Evolutionary conservation across 2,888 invertebrate species (phyloP).

Genomic region (Terebella lapidaria): DNA sequence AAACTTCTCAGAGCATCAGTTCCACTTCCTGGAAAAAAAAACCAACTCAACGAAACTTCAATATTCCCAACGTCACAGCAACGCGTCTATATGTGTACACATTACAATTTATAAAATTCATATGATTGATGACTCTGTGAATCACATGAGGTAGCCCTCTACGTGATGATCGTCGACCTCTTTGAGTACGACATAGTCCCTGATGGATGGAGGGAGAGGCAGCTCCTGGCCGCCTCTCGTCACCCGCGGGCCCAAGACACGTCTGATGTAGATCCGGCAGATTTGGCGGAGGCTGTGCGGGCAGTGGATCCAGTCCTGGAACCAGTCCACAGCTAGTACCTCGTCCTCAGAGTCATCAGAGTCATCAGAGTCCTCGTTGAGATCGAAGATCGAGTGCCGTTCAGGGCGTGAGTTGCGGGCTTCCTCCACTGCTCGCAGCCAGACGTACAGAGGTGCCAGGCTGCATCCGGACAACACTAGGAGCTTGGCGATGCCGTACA

Average conservation of each 20-base stretch:
- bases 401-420: neutral
- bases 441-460: slow-evolving; percentile 19
- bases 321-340: slow-evolving; percentile 22
- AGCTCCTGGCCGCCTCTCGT: slow-evolving; percentile 30
- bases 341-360: slow-evolving; percentile 6
- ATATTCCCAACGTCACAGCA: too few species aligned
- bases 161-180: slow-evolving; percentile 28
- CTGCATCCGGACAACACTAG: slow-evolving; percentile 44
- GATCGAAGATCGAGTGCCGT: neutral
- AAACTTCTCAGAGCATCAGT: too few species aligned
- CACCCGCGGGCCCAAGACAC: slow-evolving; percentile 33
- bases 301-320: slow-evolving; percentile 33
- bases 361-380: slow-evolving; percentile 6
- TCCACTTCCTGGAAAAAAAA: too few species aligned
- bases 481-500: slow-evolving; percentile 35
- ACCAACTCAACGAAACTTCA: too few species aligned
- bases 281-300: slow-evolving; percentile 38
- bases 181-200: slow-evolving; percentile 37
- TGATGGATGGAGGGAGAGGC: slow-evolving; percentile 36
- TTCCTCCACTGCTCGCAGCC: slow-evolving; percentile 21
- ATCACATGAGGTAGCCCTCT: too few species aligned
- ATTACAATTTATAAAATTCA: too few species aligned
- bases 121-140: too few species aligned
- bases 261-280: slow-evolving; percentile 41
- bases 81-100: too few species aligned